phyloP scores from a whole-genome alignment of 2,888 invertebrate genomes.

The Epistrophe eligans region DNA sequence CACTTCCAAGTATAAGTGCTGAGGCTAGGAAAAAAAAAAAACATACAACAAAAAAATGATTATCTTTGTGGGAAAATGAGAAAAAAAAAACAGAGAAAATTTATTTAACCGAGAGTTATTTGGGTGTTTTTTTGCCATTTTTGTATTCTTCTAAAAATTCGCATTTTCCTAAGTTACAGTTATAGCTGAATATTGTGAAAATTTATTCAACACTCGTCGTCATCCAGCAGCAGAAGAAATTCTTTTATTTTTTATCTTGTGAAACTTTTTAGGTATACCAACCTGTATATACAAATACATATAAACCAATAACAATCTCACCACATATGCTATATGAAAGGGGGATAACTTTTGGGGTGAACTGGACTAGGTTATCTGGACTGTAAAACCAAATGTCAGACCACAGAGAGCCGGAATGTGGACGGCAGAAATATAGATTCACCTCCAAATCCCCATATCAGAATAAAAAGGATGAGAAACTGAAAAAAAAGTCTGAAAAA shows the following conservation, averaged over 20 bases:
- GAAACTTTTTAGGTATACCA: conserved; percentile 22
- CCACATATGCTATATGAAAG: conserved; percentile 42
- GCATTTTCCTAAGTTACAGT: conserved; percentile 67
- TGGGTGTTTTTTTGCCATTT: conserved; percentile 28
- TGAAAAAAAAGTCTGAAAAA: not conserved
- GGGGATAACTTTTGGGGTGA: not conserved
- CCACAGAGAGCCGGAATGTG: conserved; percentile 60
- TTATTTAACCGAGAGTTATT: conserved; percentile 64
- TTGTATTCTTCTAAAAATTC: conserved; percentile 55
- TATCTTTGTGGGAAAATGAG: conserved; percentile 32
- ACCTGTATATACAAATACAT: too few relatives aligned
- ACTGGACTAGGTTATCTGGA: conserved; percentile 48
- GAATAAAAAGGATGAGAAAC: conserved; percentile 8
- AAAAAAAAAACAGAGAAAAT: conserved; percentile 50
- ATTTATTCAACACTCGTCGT: conserved; percentile 72
- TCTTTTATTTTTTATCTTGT: conserved; percentile 13
- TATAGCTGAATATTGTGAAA: conserved; percentile 57
- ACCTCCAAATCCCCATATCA: conserved; percentile 45
- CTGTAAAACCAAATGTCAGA: conserved; percentile 66
- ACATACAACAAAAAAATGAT: conserved; percentile 50
- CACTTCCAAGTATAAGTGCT: conserved; percentile 44
- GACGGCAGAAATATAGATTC: conserved; percentile 59
- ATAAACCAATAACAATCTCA: not conserved
- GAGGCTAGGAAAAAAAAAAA: not conserved
- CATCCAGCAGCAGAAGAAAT: conserved; percentile 27